Conservation (phyloP, 2,797 vertebrate genomes). For the Pogonophryne albipinna region DNA sequence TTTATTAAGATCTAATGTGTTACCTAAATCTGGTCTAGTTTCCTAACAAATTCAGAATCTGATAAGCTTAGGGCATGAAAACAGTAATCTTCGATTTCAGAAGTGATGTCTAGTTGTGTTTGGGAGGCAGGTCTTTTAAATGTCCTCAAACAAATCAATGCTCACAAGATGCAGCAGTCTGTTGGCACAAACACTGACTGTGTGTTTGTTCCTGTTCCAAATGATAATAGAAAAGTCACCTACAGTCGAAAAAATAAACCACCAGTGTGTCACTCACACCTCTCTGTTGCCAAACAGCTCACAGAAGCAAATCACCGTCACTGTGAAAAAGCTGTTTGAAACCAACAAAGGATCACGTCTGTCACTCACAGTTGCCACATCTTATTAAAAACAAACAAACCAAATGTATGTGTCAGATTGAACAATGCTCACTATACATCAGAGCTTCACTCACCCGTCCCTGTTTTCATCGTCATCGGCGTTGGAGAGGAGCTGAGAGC, state of each 20-base stretch:
- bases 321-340: background rate
- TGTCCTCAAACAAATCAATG: slow-evolving; percentile 2
- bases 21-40: background rate
- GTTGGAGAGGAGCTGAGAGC: slow-evolving; percentile 92
- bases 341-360: slow-evolving; percentile 6
- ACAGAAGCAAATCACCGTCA: slow-evolving; percentile 19
- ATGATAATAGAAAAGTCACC: slow-evolving; percentile 22
- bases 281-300: slow-evolving; percentile 18
- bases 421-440: background rate
- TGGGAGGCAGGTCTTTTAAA: background rate
- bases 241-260: slow-evolving; percentile 6
- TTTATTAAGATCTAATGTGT: background rate
- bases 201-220: background rate
- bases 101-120: slow-evolving; percentile 6
- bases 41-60: background rate
- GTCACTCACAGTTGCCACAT: slow-evolving; percentile 12
- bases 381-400: background rate
- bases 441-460: slow-evolving; percentile 87
- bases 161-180: slow-evolving; percentile 13
- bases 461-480: slow-evolving; percentile 92
- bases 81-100: background rate
- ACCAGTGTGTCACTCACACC: slow-evolving; percentile 16
- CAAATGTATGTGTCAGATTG: background rate
- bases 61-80: background rate
- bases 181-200: slow-evolving; percentile 1